Evolutionary conservation across 2,113 vertebrate species (phyloP).

Genomic region (Crypturellus undulatus): DNA sequence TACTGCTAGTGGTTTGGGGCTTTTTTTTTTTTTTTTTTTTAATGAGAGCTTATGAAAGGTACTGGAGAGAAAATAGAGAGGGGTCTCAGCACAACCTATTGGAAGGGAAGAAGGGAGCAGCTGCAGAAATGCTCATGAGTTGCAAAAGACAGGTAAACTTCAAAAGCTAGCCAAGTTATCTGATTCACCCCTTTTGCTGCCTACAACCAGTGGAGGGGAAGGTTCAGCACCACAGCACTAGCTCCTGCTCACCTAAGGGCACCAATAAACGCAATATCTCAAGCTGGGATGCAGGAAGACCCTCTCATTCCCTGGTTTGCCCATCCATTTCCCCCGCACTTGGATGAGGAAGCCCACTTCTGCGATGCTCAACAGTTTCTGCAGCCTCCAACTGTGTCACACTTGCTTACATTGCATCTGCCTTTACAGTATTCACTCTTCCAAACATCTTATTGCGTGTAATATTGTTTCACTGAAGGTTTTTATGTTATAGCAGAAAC

Average conservation of each 20-base stretch:
- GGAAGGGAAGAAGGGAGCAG: neutral
- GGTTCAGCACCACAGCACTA: too few species aligned
- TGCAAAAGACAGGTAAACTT: neutral
- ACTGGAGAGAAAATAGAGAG: neutral
- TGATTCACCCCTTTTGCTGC: neutral
- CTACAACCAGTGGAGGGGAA: neutral
- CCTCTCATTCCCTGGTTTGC: neutral
- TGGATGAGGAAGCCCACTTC: accelerated
- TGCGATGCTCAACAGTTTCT: neutral
- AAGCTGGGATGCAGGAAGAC: neutral
- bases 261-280: neutral
- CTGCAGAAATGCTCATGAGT: neutral
- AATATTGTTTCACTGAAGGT: neutral
- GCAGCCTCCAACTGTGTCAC: accelerated
- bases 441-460: neutral
- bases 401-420: neutral
- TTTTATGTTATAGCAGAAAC: neutral
- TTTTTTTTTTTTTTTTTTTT: neutral
- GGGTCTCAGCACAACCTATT: neutral
- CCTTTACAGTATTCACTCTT: neutral
- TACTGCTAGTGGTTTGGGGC: neutral
- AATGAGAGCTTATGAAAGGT: neutral
- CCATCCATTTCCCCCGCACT: neutral
- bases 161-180: neutral
- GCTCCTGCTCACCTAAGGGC: neutral